Conservation (phyloP, 2,797 vertebrate species). For the Danio kyathit region DNA sequence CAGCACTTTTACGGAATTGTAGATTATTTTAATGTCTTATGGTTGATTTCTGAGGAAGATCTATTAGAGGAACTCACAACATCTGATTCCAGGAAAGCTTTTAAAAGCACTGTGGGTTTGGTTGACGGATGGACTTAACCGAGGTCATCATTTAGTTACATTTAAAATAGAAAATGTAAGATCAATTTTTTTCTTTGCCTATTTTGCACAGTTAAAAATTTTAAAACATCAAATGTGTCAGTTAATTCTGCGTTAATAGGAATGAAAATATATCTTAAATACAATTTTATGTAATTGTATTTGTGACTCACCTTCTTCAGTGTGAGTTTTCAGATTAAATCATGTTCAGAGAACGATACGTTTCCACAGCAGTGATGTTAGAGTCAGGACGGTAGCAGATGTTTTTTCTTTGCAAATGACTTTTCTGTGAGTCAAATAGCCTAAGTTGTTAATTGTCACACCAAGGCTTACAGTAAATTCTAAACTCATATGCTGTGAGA, state of each 20-base stretch:
- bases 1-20: not conserved
- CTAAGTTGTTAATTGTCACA: not conserved
- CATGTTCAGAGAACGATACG: not conserved
- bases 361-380: conserved; percentile 1
- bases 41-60: not conserved
- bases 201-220: not conserved
- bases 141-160: not conserved
- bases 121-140: not conserved
- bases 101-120: not conserved
- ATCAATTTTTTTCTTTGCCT: not conserved
- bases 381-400: not conserved
- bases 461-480: not conserved
- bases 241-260: not conserved
- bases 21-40: not conserved
- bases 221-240: not conserved
- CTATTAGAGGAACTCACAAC: not conserved
- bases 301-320: not conserved
- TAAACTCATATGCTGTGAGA: not conserved
- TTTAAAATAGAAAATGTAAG: not conserved
- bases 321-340: conserved; percentile 7
- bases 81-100: conserved; percentile 4
- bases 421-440: conserved; percentile 12
- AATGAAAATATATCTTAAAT: not conserved
- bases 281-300: not conserved
- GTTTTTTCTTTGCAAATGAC: conserved; percentile 8